These are phyloP conservation scores for Pedetes capensis DNA, from an alignment of 2,113 vertebrate species.

Conservation along the genomic window DNA sequence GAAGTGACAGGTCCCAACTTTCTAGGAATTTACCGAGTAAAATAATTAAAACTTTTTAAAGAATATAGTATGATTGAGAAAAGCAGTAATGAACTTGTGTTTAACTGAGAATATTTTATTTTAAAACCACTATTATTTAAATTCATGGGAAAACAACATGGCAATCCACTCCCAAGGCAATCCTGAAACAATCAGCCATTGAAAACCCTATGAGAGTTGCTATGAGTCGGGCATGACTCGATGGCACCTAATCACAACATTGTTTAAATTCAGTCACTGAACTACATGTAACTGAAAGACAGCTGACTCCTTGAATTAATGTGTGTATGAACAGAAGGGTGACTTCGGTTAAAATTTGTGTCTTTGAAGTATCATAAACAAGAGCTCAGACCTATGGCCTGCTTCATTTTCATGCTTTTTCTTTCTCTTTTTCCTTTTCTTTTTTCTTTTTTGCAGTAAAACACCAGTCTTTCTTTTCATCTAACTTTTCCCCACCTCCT, in stretches of 20 bases:
- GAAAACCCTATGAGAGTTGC: no score
- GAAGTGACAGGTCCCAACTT: not conserved
- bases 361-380: not conserved
- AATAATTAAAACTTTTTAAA: not conserved
- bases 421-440: no score
- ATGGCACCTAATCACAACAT: no score
- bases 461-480: not conserved
- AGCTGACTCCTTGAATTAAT: not conserved
- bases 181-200: no score
- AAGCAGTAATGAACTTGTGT: not conserved
- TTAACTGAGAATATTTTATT: not conserved
- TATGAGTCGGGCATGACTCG: no score
- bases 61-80: not conserved
- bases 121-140: slow-evolving; percentile 1
- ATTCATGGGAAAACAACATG: no score
- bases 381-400: not conserved
- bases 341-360: not conserved
- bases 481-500: not conserved
- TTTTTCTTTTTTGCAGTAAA: not conserved
- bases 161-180: no score
- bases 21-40: not conserved
- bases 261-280: not conserved
- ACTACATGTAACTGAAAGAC: not conserved
- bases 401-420: not conserved
- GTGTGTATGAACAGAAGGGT: not conserved